A percentile compares a stretch with the other conserved stretches of the same genome.
Conservation (phyloP, 2,113 vertebrate genomes). For the Cyanoramphus novaezelandiae region DNA sequence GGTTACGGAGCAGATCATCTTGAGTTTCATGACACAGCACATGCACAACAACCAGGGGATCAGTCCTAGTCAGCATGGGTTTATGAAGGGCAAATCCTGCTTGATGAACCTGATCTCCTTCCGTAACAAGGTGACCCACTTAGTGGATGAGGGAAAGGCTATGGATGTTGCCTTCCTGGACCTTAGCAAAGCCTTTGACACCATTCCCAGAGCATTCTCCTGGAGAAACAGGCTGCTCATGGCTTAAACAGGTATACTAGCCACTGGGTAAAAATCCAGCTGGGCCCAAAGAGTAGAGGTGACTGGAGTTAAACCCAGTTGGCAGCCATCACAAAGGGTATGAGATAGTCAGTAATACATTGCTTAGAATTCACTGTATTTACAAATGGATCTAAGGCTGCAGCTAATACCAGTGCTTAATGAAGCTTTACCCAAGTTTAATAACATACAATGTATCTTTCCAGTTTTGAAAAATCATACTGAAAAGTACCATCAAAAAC, state of each 20-base stretch:
- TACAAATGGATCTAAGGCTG: not conserved
- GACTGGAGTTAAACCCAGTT: not conserved
- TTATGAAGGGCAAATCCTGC: not conserved
- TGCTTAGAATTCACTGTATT: not conserved
- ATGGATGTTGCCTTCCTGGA: not conserved
- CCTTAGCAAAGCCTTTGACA: not conserved
- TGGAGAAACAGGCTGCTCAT: not conserved
- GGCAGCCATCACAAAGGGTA: not conserved
- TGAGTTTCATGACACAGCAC: not conserved
- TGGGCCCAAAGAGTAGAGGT: not conserved
- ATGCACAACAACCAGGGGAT: not conserved
- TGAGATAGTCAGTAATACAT: not conserved
- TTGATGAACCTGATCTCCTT: not conserved
- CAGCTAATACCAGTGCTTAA: not conserved
- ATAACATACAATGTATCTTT: not conserved
- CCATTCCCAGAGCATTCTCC: not conserved
- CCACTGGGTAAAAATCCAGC: not conserved
- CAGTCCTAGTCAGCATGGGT: not conserved
- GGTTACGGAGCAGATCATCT: not conserved
- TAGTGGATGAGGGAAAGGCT: not conserved
- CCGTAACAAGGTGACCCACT: not conserved
- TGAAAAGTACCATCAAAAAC: not conserved
- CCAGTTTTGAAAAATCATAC: not conserved
- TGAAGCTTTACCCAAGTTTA: not conserved
- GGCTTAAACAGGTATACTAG: not conserved